These are phyloP conservation scores for Tanaodytes sp. DNA, from an alignment of 2,888 invertebrate genomes.

Conservation along the genomic window DNA sequence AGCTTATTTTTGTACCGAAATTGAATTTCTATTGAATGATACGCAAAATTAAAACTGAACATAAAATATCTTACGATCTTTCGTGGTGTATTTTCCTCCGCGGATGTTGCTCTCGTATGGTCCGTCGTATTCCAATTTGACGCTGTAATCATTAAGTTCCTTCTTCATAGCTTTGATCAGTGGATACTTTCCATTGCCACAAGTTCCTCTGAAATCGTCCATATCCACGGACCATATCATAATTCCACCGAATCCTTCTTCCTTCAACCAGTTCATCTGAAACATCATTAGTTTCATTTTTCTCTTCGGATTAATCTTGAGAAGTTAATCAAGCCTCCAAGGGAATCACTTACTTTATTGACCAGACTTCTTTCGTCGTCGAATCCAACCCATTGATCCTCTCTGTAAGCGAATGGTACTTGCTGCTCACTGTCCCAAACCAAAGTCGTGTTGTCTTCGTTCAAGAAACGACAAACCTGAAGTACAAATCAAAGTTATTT, in stretches of 20 bases:
- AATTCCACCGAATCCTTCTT: conserved; percentile 94
- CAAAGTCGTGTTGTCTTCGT: conserved; percentile 90
- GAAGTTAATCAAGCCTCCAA: no score
- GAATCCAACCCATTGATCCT: conserved; percentile 95
- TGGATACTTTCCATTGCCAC: conserved; percentile 92
- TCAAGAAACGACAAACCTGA: conserved; percentile 89
- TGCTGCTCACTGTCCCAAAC: conserved; percentile 97
- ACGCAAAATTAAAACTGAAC: no score
- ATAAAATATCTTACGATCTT: conserved; percentile 85
- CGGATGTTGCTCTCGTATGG: conserved; percentile 84
- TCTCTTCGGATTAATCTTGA: no score
- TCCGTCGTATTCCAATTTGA: conserved; percentile 87
- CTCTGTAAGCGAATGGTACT: conserved; percentile 94
- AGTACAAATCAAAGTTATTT: conserved; percentile 16
- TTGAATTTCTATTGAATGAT: no score
- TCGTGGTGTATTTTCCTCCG: conserved; percentile 87
- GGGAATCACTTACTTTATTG: conserved; percentile 88
- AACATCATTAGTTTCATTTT: background rate
- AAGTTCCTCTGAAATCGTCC: conserved; percentile 94
- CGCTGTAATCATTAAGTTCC: conserved; percentile 87
- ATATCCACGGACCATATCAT: conserved; percentile 98
- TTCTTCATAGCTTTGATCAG: conserved; percentile 89
- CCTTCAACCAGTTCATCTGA: conserved; percentile 93
- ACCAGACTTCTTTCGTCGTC: conserved; percentile 93
- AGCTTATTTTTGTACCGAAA: no score